Percentiles rank a stretch among this genome's conserved stretches.
These are phyloP conservation scores for Enoplosus armatus DNA, from an alignment of 2,797 vertebrate genomes.

Conservation along the genomic window DNA sequence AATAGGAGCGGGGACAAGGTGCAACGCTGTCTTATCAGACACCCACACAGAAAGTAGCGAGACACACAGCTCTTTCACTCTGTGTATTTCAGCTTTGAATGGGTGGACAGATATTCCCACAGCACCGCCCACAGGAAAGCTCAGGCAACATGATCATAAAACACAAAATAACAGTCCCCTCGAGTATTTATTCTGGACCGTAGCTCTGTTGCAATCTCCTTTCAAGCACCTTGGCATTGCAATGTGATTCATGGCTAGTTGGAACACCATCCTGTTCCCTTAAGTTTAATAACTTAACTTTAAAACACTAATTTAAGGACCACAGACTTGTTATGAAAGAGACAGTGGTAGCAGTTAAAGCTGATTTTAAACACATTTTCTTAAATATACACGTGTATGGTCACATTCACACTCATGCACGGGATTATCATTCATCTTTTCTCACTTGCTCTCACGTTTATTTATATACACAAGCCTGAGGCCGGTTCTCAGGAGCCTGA, in stretches of 20 bases:
- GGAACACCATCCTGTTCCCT: neutral
- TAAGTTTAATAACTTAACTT: neutral
- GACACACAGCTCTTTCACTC: neutral
- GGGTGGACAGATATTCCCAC: neutral
- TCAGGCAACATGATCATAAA: neutral
- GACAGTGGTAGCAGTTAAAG: neutral
- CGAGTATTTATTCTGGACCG: neutral
- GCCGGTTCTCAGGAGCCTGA: constrained; percentile 71
- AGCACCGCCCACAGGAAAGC: constrained; percentile 10
- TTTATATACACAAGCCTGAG: constrained; percentile 56
- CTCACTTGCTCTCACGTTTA: constrained; percentile 38
- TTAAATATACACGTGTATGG: neutral
- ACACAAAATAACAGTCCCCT: too few relatives aligned
- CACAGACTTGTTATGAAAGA: neutral
- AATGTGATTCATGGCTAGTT: neutral
- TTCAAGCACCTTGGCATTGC: neutral
- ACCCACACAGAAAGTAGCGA: neutral
- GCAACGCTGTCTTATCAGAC: constrained; percentile 14
- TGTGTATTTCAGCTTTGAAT: neutral
- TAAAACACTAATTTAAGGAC: neutral
- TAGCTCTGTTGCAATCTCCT: neutral
- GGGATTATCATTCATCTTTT: constrained; percentile 27
- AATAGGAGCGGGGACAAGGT: neutral
- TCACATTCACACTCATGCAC: constrained; percentile 7
- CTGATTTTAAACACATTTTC: neutral